Base-by-base conservation (phyloP, 2,113 vertebrate species). In the Pao palembangensis region DNA sequence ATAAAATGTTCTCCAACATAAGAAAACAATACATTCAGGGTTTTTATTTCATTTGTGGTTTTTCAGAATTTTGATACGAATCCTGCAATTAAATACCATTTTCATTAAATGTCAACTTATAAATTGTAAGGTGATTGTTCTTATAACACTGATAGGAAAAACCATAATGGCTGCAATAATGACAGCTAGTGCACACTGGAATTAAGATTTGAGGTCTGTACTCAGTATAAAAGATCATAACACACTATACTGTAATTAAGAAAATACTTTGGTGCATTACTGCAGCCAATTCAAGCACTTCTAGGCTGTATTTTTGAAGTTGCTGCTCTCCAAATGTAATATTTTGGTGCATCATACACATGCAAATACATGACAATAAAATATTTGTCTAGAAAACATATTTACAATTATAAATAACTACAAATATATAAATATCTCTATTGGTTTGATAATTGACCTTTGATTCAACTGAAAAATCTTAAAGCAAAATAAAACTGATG, bases 371-470 rank as follows among this genome's bases (percentile, higher is more conserved):
- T 1, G 2, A 75, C 68, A 66, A 69, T 71, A 78, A 60, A 78
- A 74, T 74, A 82, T 70, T 76, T 61, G 41, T 58, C 79, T 82
- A 81, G 50, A 79, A 82, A 81, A 88, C 72, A 69, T 42, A 86
- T 86, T 71, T 86, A 87, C 84, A 88, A 38, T 80, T 61, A 85
- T 88, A 89, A 89, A 89, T 88, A 81, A 61, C 64, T 81, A 84
- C 64, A 19, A 58, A 59, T 20, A 80, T 78, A 68, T 65, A 78
- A 82, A 81, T 60, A 44, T 50, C 52, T 69, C 74, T 86, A 79
- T 79, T 70, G 61, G 21, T 41, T 57, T 57, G 52, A 76, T 73
- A 79, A 67, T 75, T 70, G 65, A 72, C 28, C 86, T 77, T 75
- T 61, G 68, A 80, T 76, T 49, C 60, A 57, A 78, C 23, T 49